Percentiles rank a stretch among this genome's conserved stretches.
Evolutionary conservation across 2,113 vertebrate species (phyloP).

Genomic region (Grammomys surdaster): DNA sequence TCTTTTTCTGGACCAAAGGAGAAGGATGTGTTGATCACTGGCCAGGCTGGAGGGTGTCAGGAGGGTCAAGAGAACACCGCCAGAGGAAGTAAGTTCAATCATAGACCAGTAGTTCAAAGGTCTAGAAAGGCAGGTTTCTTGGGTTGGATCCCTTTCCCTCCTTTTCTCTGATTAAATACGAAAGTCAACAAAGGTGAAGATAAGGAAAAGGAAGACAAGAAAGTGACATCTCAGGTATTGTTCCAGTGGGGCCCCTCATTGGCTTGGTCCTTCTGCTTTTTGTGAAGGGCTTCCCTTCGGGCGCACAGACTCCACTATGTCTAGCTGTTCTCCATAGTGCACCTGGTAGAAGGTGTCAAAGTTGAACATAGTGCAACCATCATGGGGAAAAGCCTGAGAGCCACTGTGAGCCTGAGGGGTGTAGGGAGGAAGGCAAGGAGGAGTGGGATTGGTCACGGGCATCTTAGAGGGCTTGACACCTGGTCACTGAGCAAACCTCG

Average conservation of each 20-base stretch:
- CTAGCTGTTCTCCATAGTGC: conserved; percentile 95
- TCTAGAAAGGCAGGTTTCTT: background rate
- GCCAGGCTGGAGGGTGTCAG: background rate
- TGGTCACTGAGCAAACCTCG: conserved; percentile 87
- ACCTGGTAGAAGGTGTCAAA: conserved; percentile 95
- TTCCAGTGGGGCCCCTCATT: background rate
- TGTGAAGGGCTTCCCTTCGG: conserved; percentile 80
- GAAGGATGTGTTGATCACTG: background rate
- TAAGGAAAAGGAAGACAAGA: background rate
- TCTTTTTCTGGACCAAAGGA: background rate
- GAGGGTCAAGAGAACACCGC: background rate
- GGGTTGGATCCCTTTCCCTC: background rate
- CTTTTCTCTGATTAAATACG: conserved; percentile 5
- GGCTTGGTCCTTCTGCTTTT: conserved; percentile 35
- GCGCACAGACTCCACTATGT: conserved; percentile 85
- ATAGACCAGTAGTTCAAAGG: background rate
- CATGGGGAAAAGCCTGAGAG: background rate
- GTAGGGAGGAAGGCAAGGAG: background rate
- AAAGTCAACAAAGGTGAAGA: conserved; percentile 57
- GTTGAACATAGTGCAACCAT: conserved; percentile 84
- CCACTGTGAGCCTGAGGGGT: background rate
- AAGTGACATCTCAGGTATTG: conserved; percentile 54
- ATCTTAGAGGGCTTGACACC: conserved; percentile 71
- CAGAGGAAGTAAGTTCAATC: conserved; percentile 30
- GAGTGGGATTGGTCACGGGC: background rate